Conservation (phyloP, 2,113 vertebrate genomes). For the Boulengeromyrus knoepffleri region DNA sequence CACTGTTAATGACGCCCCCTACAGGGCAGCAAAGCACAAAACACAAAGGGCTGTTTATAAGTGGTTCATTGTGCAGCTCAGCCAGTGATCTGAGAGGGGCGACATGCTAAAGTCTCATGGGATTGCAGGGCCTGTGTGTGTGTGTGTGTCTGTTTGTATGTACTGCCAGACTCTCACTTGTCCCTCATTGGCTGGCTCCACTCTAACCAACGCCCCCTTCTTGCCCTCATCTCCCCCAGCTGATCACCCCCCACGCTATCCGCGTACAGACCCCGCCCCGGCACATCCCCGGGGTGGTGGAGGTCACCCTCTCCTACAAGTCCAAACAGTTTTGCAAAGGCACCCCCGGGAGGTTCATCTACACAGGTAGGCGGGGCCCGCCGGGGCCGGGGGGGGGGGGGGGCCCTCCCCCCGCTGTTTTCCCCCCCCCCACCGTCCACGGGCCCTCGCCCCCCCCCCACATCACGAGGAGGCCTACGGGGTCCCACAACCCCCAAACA, state of each 20-base stretch:
- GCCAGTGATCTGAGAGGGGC: neutral
- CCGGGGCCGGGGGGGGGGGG: neutral
- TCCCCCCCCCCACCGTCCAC: too few relatives aligned
- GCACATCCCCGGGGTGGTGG: constrained; percentile 96
- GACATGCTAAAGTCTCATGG: neutral
- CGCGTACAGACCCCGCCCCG: constrained; percentile 95
- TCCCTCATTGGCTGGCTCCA: neutral
- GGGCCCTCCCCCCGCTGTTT: too few relatives aligned
- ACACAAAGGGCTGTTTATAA: neutral
- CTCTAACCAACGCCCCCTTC: constrained; percentile 5
- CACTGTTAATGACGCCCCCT: neutral
- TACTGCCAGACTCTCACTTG: neutral
- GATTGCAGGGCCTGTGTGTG: neutral
- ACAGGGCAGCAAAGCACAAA: neutral
- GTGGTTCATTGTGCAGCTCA: neutral
- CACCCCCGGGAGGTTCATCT: constrained; percentile 97
- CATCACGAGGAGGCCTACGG: too few relatives aligned
- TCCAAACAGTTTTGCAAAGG: constrained; percentile 99
- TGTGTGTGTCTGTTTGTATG: neutral
- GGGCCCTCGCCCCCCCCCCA: too few relatives aligned
- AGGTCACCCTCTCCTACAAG: constrained; percentile 98
- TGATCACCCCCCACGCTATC: constrained; percentile 97
- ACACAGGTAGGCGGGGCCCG: constrained; percentile 75
- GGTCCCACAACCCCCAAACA: too few relatives aligned
- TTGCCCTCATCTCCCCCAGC: constrained; percentile 50